Evolutionary conservation across 2,113 vertebrate genomes (phyloP).

Genomic region (Mus musculus): DNA sequence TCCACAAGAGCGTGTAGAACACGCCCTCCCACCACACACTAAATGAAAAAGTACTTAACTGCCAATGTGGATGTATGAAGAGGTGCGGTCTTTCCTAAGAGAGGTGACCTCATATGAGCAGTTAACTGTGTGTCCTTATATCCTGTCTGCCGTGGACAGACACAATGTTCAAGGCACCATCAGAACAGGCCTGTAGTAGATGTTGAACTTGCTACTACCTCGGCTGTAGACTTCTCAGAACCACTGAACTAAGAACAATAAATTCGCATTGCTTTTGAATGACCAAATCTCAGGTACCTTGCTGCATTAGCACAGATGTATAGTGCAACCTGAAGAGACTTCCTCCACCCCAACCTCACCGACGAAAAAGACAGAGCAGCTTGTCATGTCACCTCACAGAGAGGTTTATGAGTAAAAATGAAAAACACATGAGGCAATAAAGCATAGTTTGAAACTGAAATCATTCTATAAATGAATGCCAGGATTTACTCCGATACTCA

Average conservation of each 20-base stretch:
- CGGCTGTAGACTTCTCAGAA: not conserved
- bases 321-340: not conserved
- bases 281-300: not conserved
- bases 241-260: not conserved
- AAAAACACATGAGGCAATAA: not conserved
- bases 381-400: not conserved
- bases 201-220: not conserved
- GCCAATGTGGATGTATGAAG: not conserved
- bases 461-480: not conserved
- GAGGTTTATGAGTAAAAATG: not conserved
- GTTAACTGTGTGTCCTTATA: not conserved
- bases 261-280: not conserved
- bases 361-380: not conserved
- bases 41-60: not conserved
- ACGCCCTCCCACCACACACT: not conserved
- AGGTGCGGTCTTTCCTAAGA: not conserved
- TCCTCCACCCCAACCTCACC: accelerated
- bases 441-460: not conserved
- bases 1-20: not conserved
- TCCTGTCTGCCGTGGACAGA: not conserved
- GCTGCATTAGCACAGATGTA: not conserved
- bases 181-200: not conserved
- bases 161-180: not conserved
- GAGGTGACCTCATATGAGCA: not conserved
- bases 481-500: not conserved